A percentile compares a stretch with the other conserved stretches of the same genome.
phyloP scores from a whole-genome alignment of 2,797 vertebrate genomes.

The Mus spretus region DNA sequence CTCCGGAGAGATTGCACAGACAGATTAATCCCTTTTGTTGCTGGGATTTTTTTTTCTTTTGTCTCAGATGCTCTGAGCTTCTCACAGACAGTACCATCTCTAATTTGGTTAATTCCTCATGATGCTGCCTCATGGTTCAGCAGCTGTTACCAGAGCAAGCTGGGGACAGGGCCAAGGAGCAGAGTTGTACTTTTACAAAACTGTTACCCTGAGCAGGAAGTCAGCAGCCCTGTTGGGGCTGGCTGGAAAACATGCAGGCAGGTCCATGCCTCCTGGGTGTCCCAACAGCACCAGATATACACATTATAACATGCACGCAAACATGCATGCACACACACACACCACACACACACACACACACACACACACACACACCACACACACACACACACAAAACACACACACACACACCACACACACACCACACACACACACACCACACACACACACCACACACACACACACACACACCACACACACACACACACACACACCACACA shows the following conservation, averaged over 20 bases:
- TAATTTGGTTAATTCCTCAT: neutral
- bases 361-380: neutral
- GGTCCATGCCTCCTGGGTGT: neutral
- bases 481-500: neutral
- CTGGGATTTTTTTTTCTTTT: neutral
- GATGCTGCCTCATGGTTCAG: neutral
- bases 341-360: neutral
- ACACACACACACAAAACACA: too few relatives aligned
- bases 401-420: neutral
- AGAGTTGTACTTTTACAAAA: neutral
- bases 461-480: too few relatives aligned
- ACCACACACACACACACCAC: neutral
- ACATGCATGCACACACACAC: neutral
- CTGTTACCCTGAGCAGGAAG: neutral
- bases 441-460: neutral
- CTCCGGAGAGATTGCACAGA: neutral
- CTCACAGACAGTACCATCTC: neutral
- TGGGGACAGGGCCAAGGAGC: neutral
- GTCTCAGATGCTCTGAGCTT: neutral
- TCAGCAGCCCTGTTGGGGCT: neutral
- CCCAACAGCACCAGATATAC: neutral
- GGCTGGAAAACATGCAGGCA: neutral
- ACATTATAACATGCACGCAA: neutral
- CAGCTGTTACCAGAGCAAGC: neutral
- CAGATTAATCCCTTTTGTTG: neutral